Percentiles rank a stretch among this genome's conserved stretches.
phyloP scores from a whole-genome alignment of 2,113 vertebrate genomes.

The Geothlypis trichas region DNA sequence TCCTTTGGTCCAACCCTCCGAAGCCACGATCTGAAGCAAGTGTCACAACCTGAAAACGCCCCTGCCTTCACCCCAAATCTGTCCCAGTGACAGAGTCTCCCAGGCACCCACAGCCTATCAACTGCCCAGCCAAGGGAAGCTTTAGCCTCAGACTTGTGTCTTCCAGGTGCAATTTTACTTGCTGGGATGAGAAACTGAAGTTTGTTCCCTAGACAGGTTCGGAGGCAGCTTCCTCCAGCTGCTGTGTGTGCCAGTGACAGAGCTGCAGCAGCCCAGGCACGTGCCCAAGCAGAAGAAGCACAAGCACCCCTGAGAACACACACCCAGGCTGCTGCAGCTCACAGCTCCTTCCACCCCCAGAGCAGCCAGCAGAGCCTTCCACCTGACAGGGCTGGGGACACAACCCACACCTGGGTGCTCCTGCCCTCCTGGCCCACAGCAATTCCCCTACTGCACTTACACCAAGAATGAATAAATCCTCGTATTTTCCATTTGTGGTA shows the following conservation, averaged over 20 bases:
- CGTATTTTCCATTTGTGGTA: background rate
- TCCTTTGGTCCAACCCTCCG: background rate
- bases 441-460: background rate
- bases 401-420: background rate
- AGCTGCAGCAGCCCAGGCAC: background rate
- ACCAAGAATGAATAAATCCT: background rate
- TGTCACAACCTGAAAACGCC: background rate
- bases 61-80: background rate
- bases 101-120: background rate
- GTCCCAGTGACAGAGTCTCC: background rate
- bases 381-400: background rate
- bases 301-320: background rate
- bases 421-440: background rate
- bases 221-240: background rate
- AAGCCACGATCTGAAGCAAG: background rate
- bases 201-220: fast-evolving
- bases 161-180: background rate
- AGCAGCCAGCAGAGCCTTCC: background rate
- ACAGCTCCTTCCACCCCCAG: background rate
- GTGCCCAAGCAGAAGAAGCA: background rate
- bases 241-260: background rate
- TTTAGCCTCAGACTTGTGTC: background rate
- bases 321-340: background rate
- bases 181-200: background rate
- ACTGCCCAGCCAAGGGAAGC: background rate